Evolutionary conservation across 2,113 vertebrate species (phyloP), one percentile per base, ranked within the genome.

Genomic region (Eidolon helvum): DNA sequence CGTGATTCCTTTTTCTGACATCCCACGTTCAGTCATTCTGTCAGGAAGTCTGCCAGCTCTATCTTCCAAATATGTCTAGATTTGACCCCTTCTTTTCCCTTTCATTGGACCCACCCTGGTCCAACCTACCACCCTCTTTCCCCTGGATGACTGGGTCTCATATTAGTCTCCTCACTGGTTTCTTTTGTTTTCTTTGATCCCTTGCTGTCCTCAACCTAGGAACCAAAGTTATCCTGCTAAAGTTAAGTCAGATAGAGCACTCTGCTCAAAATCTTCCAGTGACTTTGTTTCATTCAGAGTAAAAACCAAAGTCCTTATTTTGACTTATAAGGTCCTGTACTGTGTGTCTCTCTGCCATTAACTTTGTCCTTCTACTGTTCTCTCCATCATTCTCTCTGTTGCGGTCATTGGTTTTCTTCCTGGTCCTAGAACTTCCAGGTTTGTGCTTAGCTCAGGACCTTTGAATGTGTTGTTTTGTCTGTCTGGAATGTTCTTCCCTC

Each of bases 381-480:
- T 87, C 53, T 69, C 45, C 18, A 48, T 87, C 59, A 59, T 90
- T 94, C 26, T 93, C n/a, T 93, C 63, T 92, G 11, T 89, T 87
- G 14, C 6, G 77, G 43, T 38, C 28, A 55, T 68, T 79, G 35
- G 57, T 89, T 5, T 77, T 26, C 48, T 93, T 72, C 72, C 33
- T 77, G 6, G 30, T 87, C 43, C 38, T 92, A 28, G 24, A 87
- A 90, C 14, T 96, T 53, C 3, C 69, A 68, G 40, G 26, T 96
- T 94, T 66, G 33, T 19, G 15, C 6, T 38, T 59, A 71, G 28
- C 10, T 79, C 26, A 53, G 59, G 26, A 45, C 77, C 77, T 90
- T 96, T 92, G 69, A 91, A 38, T 82, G 40, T 95, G 28, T 66
- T 87, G 3, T 94, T 94, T 16, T 92, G 16, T 84, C 78, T 95